Conservation (phyloP, 2,797 vertebrate genomes). For the Octomys mimax region DNA sequence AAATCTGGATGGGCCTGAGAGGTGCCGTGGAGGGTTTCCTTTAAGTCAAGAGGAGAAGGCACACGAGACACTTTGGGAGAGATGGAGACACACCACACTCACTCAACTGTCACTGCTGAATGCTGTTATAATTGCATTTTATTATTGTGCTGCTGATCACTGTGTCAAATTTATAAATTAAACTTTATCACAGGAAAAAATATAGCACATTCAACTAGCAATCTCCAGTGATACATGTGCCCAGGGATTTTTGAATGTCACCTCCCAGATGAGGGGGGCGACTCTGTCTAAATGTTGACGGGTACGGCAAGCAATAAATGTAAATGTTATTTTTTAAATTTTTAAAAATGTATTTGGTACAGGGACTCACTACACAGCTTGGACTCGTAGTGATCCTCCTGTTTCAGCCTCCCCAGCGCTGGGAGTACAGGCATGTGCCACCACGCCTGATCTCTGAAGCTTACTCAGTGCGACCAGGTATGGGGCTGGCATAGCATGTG, state of each 20-base stretch:
- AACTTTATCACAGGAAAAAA: neutral
- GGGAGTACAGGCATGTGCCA: too few relatives aligned
- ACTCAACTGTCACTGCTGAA: neutral
- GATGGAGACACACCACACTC: neutral
- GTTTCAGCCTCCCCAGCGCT: too few relatives aligned
- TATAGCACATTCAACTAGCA: neutral
- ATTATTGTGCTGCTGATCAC: neutral
- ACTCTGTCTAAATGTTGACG: neutral
- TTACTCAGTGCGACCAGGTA: too few relatives aligned
- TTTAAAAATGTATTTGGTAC: too few relatives aligned
- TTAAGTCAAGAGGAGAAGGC: neutral
- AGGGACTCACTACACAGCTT: too few relatives aligned
- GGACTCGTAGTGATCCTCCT: too few relatives aligned
- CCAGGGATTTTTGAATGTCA: neutral
- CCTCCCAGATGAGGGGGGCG: neutral
- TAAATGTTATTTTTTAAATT: neutral
- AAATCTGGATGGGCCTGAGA: neutral
- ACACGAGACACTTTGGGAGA: neutral
- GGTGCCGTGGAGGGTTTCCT: neutral
- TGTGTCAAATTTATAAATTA: neutral
- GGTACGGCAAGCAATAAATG: neutral
- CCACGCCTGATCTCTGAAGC: too few relatives aligned
- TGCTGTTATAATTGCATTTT: neutral
- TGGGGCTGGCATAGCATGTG: too few relatives aligned
- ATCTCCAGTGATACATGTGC: neutral